Conservation (phyloP, 2,888 invertebrate genomes). For the Mycalesis mineus region DNA sequence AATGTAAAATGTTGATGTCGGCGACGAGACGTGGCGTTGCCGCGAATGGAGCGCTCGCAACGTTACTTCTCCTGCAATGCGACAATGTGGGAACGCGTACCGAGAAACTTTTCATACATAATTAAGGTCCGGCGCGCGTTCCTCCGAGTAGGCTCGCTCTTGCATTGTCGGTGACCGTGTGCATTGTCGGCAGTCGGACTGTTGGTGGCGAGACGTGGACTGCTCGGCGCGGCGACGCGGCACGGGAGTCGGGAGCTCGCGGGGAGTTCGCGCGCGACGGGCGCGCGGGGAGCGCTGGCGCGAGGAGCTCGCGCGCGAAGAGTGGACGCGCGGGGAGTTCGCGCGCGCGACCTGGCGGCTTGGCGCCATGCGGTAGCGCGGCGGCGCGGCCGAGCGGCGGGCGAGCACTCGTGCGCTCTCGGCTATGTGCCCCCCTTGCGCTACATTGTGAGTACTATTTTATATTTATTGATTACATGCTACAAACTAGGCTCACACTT, state of each 20-base stretch:
- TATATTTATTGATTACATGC: not conserved
- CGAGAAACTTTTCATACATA: slow-evolving; percentile 43
- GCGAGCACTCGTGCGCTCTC: slow-evolving; percentile 68
- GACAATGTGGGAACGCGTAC: slow-evolving; percentile 54
- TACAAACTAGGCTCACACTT: not conserved
- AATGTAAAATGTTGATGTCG: slow-evolving; percentile 31
- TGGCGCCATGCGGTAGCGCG: slow-evolving; percentile 58
- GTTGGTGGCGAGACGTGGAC: slow-evolving; percentile 65
- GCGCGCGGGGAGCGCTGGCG: slow-evolving; percentile 37
- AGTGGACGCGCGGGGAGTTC: slow-evolving; percentile 37
- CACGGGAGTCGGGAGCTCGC: slow-evolving; percentile 15
- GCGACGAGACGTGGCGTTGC: slow-evolving; percentile 23
- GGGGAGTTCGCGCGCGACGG: slow-evolving; percentile 31
- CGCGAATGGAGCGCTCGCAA: slow-evolving; percentile 16
- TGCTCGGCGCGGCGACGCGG: slow-evolving; percentile 41
- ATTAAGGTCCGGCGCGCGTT: slow-evolving; percentile 32
- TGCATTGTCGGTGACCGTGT: slow-evolving; percentile 38
- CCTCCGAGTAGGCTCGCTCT: slow-evolving; percentile 17
- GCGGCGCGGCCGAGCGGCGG: slow-evolving; percentile 69
- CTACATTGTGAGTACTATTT: slow-evolving; percentile 67
- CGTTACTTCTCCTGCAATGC: slow-evolving; percentile 64
- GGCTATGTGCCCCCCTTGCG: slow-evolving; percentile 77
- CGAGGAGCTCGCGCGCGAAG: slow-evolving; percentile 34
- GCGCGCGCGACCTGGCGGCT: slow-evolving; percentile 44
- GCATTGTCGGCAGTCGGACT: slow-evolving; percentile 72